Evolutionary conservation across 2,888 invertebrate species (phyloP).

Genomic region (Ellobium chinense): DNA sequence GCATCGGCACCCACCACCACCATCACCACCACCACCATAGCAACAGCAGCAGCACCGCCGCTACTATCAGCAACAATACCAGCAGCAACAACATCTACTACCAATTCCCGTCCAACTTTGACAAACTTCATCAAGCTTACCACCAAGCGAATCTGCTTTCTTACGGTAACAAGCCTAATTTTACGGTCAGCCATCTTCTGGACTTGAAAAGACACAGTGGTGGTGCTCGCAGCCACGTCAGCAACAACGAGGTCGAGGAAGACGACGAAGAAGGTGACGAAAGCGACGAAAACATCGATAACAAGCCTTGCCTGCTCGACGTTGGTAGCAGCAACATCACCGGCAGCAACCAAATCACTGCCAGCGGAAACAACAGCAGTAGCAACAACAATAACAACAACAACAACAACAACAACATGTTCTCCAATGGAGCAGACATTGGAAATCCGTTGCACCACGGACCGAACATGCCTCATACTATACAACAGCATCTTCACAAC

Average conservation of each 20-base stretch:
- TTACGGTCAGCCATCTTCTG: conserved; percentile 46
- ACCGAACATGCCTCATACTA: neutral
- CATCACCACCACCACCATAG: neutral
- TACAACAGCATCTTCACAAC: conserved; percentile 1
- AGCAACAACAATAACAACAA: neutral
- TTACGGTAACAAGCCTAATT: conserved; percentile 26
- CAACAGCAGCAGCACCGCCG: neutral
- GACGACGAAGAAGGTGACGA: conserved; percentile 29
- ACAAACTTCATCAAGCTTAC: conserved; percentile 34
- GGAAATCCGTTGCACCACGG: neutral
- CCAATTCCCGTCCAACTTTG: conserved; percentile 35
- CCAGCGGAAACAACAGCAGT: neutral
- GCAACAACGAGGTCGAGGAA: neutral
- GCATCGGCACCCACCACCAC: neutral
- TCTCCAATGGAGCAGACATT: neutral
- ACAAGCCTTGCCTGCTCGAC: neutral
- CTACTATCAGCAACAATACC: neutral
- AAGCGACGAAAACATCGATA: conserved; percentile 8
- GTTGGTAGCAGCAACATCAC: neutral
- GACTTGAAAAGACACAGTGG: conserved; percentile 27
- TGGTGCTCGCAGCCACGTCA: neutral
- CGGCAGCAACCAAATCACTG: neutral
- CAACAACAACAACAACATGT: neutral
- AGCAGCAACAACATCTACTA: conserved; percentile 19
- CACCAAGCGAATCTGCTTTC: conserved; percentile 33